Evolutionary conservation across 2,797 vertebrate genomes (phyloP).

Genomic region (Falco cherrug): DNA sequence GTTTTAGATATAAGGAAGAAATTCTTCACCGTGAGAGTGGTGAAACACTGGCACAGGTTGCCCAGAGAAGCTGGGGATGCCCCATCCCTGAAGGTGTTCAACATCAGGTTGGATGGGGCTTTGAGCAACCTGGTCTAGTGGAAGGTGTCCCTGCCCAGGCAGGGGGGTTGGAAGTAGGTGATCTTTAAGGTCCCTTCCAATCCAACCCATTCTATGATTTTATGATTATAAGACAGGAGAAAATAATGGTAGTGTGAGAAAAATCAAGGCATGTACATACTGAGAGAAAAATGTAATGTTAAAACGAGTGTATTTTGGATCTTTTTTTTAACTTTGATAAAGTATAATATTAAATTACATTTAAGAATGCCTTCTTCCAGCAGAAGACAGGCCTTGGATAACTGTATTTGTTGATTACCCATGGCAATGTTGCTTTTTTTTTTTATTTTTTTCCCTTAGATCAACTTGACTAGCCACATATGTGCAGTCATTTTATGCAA

Average conservation of each 20-base stretch:
- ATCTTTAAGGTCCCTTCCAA: too few relatives aligned
- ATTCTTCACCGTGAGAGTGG: too few relatives aligned
- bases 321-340: neutral
- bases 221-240: neutral
- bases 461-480: neutral
- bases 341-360: neutral
- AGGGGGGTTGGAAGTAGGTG: too few relatives aligned
- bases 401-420: neutral
- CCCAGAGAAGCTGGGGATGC: too few relatives aligned
- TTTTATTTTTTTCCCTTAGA: neutral
- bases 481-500: neutral
- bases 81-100: too few relatives aligned
- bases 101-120: too few relatives aligned
- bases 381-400: neutral
- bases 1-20: too few relatives aligned
- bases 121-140: too few relatives aligned
- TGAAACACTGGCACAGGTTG: too few relatives aligned
- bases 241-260: neutral
- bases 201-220: too few relatives aligned
- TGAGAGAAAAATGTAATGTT: neutral
- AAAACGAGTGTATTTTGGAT: neutral
- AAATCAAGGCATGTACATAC: neutral
- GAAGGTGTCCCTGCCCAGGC: too few relatives aligned
- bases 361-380: neutral
- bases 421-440: neutral